Conservation (phyloP, 2,888 invertebrate genomes). For the Pterobdella sp. region DNA sequence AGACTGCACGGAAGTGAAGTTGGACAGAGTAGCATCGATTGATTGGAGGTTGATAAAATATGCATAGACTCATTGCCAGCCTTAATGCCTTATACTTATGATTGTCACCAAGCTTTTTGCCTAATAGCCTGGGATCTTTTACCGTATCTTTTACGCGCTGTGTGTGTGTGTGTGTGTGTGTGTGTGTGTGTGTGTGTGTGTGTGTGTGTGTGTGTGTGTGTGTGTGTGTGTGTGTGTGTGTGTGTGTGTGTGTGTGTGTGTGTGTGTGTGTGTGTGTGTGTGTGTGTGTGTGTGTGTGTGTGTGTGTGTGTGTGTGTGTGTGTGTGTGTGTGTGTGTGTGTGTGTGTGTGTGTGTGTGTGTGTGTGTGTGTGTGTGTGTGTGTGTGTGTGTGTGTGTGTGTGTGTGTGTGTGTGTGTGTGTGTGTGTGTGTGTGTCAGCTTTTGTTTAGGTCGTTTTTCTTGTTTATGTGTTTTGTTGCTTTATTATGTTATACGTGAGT, state of each 20-base stretch:
- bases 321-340: constrained; percentile 18
- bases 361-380: constrained; percentile 14
- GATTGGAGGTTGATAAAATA: too few species aligned
- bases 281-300: constrained; percentile 23
- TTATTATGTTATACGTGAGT: too few species aligned
- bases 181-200: constrained; percentile 26
- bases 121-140: background rate
- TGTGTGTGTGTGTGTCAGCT: constrained; percentile 11
- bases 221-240: constrained; percentile 31
- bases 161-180: constrained; percentile 29
- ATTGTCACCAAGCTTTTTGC: constrained; percentile 13
- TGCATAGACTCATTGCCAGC: background rate
- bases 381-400: constrained; percentile 19
- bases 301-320: constrained; percentile 21
- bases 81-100: background rate
- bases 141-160: constrained; percentile 11
- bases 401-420: constrained; percentile 18
- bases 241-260: constrained; percentile 28
- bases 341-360: constrained; percentile 20
- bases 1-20: too few species aligned
- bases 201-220: constrained; percentile 30
- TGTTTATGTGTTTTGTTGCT: background rate
- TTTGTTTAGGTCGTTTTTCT: background rate
- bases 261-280: constrained; percentile 21
- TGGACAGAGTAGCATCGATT: too few species aligned